phyloP scores from a whole-genome alignment of 2,113 vertebrate genomes.

The Columba livia region DNA sequence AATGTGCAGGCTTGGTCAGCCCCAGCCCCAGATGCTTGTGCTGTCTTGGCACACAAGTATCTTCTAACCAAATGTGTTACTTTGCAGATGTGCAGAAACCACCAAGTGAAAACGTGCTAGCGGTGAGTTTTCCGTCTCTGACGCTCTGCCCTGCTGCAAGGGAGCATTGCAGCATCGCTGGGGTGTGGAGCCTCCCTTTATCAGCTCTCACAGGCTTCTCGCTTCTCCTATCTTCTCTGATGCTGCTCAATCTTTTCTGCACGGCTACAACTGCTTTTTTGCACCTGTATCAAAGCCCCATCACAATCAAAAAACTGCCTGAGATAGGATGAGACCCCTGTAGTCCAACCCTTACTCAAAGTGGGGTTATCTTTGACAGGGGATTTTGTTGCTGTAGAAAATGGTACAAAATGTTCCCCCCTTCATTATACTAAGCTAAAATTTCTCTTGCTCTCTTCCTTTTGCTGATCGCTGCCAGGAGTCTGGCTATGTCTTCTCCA shows the following conservation, averaged over 20 bases:
- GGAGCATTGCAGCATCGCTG: rapidly evolving
- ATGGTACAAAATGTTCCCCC: neutral
- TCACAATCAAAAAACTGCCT: neutral
- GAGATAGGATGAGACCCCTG: neutral
- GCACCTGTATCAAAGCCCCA: neutral
- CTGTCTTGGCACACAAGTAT: neutral
- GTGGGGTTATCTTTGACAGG: neutral
- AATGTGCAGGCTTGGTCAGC: neutral
- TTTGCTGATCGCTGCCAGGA: neutral
- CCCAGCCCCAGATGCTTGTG: rapidly evolving
- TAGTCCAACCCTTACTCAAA: neutral
- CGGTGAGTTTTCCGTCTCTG: neutral
- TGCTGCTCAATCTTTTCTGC: conserved; percentile 13
- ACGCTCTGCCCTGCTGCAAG: neutral
- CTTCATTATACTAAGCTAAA: neutral
- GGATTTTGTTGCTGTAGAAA: neutral
- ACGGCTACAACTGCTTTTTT: neutral
- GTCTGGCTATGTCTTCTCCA: neutral
- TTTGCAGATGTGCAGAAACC: conserved; percentile 47
- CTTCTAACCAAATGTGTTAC: neutral
- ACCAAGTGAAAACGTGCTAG: neutral
- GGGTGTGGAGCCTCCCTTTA: neutral
- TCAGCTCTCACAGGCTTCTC: neutral
- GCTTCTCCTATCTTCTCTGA: neutral
- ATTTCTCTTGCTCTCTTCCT: neutral